Evolutionary conservation across 2,888 invertebrate species (phyloP).

Genomic region (Acleris holmiana): DNA sequence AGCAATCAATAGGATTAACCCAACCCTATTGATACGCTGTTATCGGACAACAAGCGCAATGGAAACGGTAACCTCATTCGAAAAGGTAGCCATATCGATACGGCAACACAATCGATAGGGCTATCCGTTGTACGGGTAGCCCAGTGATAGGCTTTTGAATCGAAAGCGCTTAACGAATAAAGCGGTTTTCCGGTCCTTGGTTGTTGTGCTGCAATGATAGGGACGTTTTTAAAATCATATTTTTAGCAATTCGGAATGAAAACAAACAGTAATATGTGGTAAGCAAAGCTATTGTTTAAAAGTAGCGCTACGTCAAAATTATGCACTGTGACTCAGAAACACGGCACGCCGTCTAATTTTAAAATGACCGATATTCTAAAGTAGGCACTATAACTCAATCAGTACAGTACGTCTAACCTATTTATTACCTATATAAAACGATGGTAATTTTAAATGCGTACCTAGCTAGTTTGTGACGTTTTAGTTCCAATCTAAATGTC

Average conservation of each 20-base stretch:
- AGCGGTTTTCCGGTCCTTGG: no score
- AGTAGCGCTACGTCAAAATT: constrained; percentile 28
- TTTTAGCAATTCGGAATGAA: constrained; percentile 15
- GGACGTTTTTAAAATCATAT: neutral
- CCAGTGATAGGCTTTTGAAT: no score
- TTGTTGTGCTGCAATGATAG: no score
- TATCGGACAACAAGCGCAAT: no score
- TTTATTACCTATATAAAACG: no score
- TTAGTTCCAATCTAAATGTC: constrained; percentile 6
- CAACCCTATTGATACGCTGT: no score
- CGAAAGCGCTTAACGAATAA: no score
- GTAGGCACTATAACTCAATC: constrained; percentile 27
- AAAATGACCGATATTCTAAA: constrained; percentile 34
- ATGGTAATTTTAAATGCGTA: constrained; percentile 16
- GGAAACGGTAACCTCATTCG: no score
- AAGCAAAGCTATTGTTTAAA: constrained; percentile 8
- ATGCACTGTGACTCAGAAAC: constrained; percentile 19
- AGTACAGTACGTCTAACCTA: constrained; percentile 10
- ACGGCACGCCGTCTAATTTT: constrained; percentile 31
- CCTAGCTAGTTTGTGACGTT: constrained; percentile 10
- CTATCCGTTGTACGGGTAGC: no score
- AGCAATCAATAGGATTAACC: no score
- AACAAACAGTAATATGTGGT: constrained; percentile 13
- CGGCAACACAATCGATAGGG: no score
- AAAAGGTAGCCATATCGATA: no score